A percentile compares a stretch with the other conserved stretches of the same genome.
Conservation (phyloP, 2,113 vertebrate species). For the Gymnarchus niloticus region DNA sequence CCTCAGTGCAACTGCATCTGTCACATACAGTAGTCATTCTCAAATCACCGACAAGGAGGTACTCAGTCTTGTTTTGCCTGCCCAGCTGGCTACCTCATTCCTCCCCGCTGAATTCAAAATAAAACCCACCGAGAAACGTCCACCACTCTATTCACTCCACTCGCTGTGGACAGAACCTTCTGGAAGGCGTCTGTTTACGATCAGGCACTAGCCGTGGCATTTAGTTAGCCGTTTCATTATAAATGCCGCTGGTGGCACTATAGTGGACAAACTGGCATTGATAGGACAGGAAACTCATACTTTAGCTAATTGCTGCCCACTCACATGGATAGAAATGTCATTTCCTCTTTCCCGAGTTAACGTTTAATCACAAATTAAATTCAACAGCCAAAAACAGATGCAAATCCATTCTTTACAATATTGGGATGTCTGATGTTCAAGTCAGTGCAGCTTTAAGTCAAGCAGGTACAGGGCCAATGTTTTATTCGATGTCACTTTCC, state of each 20-base stretch:
- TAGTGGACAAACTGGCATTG: neutral
- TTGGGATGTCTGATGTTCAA: neutral
- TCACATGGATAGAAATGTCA: neutral
- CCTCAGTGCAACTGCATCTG: neutral
- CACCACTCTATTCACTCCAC: neutral
- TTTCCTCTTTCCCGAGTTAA: too few relatives aligned
- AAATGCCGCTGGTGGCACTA: neutral
- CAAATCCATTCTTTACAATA: neutral
- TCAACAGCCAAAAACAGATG: neutral
- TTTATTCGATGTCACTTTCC: neutral
- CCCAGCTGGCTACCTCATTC: neutral
- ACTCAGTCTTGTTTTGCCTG: neutral
- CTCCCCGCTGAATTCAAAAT: neutral
- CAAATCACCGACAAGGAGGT: neutral
- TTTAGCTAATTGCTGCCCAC: neutral
- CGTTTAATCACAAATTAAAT: neutral
- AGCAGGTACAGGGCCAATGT: neutral
- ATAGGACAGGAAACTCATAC: neutral
- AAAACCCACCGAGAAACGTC: neutral
- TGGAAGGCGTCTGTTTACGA: neutral
- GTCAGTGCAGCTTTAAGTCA: neutral
- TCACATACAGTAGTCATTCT: neutral
- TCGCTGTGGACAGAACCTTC: neutral
- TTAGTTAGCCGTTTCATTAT: neutral
- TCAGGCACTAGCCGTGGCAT: neutral